Conservation (phyloP, 2,113 vertebrate species). For the Sylvilagus bachmani region DNA sequence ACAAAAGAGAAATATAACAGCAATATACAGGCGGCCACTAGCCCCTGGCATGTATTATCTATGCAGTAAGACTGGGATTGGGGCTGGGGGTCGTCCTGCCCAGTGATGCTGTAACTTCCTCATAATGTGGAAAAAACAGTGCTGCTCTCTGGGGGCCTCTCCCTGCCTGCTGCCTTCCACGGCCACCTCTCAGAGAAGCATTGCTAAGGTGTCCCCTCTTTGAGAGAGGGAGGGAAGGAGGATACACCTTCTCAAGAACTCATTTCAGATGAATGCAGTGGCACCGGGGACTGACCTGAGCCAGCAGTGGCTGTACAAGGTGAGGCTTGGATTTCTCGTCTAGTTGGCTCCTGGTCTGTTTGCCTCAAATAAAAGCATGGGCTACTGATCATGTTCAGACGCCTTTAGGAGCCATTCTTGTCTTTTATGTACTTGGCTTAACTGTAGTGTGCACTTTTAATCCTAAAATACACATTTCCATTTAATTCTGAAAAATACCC, state of each 20-base stretch:
- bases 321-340: not conserved
- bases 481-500: not conserved
- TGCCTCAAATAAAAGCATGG: slow-evolving; percentile 12
- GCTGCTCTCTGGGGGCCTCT: not conserved
- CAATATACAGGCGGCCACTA: not conserved
- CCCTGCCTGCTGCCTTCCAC: not conserved
- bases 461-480: not conserved
- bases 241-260: not conserved
- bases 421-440: not conserved
- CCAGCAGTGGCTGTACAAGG: not conserved
- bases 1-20: not conserved
- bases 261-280: not conserved
- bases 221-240: not conserved
- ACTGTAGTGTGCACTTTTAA: not conserved
- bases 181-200: not conserved
- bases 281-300: not conserved
- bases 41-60: not conserved
- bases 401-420: not conserved
- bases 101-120: not conserved
- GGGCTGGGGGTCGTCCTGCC: not conserved
- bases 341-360: not conserved
- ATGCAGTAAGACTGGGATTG: no score
- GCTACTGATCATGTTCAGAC: not conserved
- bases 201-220: not conserved
- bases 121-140: not conserved